Evolutionary conservation across 1,140 invertebrate genomes (phyloP), one percentile per base, ranked within the genome.

Genomic region (Pseudachorutes palmiensis): DNA sequence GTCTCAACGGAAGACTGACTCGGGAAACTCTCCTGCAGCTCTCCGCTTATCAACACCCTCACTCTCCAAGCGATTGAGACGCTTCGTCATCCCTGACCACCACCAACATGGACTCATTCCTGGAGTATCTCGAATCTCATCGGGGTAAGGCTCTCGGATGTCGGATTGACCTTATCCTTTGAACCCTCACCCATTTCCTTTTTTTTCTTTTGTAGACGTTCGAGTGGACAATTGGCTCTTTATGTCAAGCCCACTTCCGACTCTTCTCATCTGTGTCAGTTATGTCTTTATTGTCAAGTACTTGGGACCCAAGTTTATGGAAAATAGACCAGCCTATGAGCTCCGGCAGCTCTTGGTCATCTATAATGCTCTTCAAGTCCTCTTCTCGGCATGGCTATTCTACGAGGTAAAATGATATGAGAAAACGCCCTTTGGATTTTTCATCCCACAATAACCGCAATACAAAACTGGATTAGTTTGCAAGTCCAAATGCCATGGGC

Each of bases 181-280:
- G n/a, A n/a, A 45, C 19, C 36, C 19, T 45, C 9, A 9, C 36
- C 36, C 36, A 45, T n/a, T n/a, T n/a, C n/a, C n/a, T 48, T 69
- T 63, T 28, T 12, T 70, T 30, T 29, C 30, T 45, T 51, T 24
- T 30, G 36, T 41, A 93, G 93, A 96, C 86, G 88, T 89, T 28
- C 83, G 94, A 69, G 91, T 96, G 32, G 88, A 86, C 66, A 85
- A 87, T 74, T 97, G 92, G 91, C 80, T 86, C n/a, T 85, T 97
- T 81, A 92, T 95, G 87, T 87, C 86, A 62, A 89, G 90, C 67
- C 92, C 92, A n/a, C 82, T 89, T 73, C 93, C 94, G 22, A 97
- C 94, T 1, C 76, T 95, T 30, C 79, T 81, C 24, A 86, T 92
- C 71, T 94, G 92, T 79, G 70, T 94, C 51, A 87, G 84, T 70